Evolutionary conservation across 2,797 vertebrate species (phyloP).

Genomic region (Cetoscarus ocellatus): DNA sequence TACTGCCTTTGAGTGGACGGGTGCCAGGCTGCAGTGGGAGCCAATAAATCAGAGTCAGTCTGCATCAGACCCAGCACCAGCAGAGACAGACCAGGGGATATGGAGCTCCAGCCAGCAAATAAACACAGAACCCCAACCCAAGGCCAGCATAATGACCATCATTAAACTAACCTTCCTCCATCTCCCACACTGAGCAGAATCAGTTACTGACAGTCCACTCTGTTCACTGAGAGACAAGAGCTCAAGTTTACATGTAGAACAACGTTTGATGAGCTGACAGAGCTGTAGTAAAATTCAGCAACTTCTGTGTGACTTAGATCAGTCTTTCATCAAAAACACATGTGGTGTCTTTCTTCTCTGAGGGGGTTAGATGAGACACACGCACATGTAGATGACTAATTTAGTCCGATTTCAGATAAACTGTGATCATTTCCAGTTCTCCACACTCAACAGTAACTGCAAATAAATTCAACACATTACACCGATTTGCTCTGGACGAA

Average conservation of each 20-base stretch:
- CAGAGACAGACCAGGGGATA: slow-evolving; percentile 76
- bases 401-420: slow-evolving; percentile 33
- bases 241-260: slow-evolving; percentile 9
- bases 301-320: slow-evolving; percentile 17
- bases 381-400: slow-evolving; percentile 41
- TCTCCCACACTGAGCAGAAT: slow-evolving; percentile 61
- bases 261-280: slow-evolving; percentile 14
- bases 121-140: slow-evolving; percentile 75
- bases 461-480: slow-evolving; percentile 43
- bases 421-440: slow-evolving; percentile 12
- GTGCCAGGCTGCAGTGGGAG: slow-evolving; percentile 69
- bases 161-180: slow-evolving; percentile 70
- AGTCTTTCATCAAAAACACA: slow-evolving; percentile 27
- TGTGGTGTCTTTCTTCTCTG: slow-evolving; percentile 26
- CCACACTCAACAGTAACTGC: slow-evolving; percentile 33
- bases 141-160: slow-evolving; percentile 78
- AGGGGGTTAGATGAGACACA: slow-evolving; percentile 26
- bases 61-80: slow-evolving; percentile 64
- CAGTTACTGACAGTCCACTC: slow-evolving; percentile 44
- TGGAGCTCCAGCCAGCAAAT: slow-evolving; percentile 73
- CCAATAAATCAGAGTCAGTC: slow-evolving; percentile 80
- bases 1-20: slow-evolving; percentile 60
- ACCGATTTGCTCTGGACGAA: slow-evolving; percentile 41
- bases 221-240: slow-evolving; percentile 20
- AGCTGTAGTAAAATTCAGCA: slow-evolving; percentile 27